A percentile compares a stretch with the other conserved stretches of the same genome.
Evolutionary conservation across 2,797 vertebrate genomes (phyloP).

Genomic region (Phataginus tetradactyla): DNA sequence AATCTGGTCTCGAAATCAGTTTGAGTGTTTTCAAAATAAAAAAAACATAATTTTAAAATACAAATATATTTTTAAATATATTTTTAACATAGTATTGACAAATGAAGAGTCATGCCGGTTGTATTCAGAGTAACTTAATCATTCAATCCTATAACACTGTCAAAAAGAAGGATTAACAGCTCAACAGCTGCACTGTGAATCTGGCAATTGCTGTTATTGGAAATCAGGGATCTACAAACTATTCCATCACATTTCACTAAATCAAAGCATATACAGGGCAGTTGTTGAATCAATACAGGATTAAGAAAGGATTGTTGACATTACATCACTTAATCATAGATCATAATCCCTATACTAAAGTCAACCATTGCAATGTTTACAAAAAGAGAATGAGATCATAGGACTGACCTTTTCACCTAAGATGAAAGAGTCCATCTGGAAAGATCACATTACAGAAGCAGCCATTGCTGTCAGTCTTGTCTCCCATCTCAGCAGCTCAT

Average conservation of each 20-base stretch:
- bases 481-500: neutral
- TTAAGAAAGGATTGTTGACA: neutral
- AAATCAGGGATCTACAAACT: neutral
- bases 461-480: neutral
- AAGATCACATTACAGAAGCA: neutral
- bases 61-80: neutral
- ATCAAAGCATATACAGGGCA: neutral
- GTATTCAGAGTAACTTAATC: neutral
- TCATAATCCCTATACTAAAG: constrained; percentile 29
- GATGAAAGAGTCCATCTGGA: neutral
- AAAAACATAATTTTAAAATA: neutral
- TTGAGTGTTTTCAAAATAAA: neutral
- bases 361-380: neutral
- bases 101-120: neutral
- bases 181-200: neutral
- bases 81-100: neutral
- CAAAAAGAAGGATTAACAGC: neutral
- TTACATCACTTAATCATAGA: neutral
- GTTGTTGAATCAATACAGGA: neutral
- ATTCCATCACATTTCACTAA: neutral
- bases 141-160: neutral
- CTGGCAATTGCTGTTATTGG: neutral
- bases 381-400: constrained; percentile 11
- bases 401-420: neutral
- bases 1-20: neutral